These are phyloP conservation scores for Rotaria socialis DNA, from an alignment of 2,888 invertebrate species.

Conservation along the genomic window DNA sequence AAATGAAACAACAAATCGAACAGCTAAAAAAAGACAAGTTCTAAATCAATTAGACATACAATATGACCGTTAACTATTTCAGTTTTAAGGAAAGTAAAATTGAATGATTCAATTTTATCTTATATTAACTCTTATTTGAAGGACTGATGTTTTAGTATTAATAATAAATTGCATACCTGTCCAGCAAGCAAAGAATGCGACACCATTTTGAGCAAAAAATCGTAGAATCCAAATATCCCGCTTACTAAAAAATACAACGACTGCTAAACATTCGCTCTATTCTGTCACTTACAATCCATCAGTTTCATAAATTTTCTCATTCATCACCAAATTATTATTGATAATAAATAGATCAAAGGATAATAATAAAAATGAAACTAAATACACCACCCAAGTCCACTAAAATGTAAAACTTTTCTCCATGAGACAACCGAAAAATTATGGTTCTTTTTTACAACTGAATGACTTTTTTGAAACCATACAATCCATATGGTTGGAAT, in stretches of 20 bases:
- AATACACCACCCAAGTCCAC: neutral
- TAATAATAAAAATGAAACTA: neutral
- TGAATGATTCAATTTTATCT: neutral
- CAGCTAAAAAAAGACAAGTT: neutral
- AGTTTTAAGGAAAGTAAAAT: neutral
- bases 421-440: neutral
- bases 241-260: neutral
- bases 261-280: neutral
- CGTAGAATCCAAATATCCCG: slow-evolving; percentile 20
- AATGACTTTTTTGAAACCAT: neutral
- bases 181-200: neutral
- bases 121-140: too few species aligned
- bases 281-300: slow-evolving; percentile 21
- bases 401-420: neutral
- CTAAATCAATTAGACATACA: too few species aligned
- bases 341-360: neutral
- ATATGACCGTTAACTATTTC: too few species aligned
- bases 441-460: neutral
- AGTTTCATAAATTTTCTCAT: slow-evolving; percentile 18
- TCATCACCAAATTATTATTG: neutral
- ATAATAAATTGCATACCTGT: neutral
- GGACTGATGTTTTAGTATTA: too few species aligned
- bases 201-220: slow-evolving; percentile 27
- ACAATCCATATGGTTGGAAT: neutral
- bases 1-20: neutral